Base-by-base conservation (phyloP, 2,888 invertebrate genomes). In the Asteroscopus sphinx region DNA sequence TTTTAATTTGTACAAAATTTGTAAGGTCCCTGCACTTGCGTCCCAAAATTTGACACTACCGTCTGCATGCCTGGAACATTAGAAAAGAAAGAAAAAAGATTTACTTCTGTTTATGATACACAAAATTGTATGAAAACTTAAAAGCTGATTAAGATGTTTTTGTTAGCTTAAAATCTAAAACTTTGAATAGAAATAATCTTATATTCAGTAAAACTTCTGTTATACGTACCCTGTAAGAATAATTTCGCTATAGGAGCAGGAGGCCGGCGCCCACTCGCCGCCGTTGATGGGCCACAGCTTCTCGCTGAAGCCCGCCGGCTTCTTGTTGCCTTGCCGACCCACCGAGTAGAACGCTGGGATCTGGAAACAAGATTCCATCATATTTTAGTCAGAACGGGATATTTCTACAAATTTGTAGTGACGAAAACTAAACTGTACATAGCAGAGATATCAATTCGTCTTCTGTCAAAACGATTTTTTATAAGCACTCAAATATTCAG, bases 11-110 rank as follows among this genome's bases (percentile, higher is more conserved):
- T 99, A 99, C 85, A 99, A 96, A 82, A 99, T 97, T 95, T 99
- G 99, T 79, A 99, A 95, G 66, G 98, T 97, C 73, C 99, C 99
- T 49, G 98, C 98, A 83, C 99, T 98, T 41, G 99, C 98, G 91
- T 99, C 99, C 99, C 99, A 99, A 93, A 99, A 99, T 91, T 99
- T 99, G 55, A 99, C 95, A 85, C 99, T 99, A 48, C 99, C 99
- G 93, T 99, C 99, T 70, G 99, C 98, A 93, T 99, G 99, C 46
- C 98, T 98, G 93, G n/a, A 94, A 93, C 12, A 6, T 21, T 0
- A 52, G 3, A 53, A 48, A 55, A 9, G 39, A 33, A 11, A 9
- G n/a, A n/a, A 28, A 15, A 4, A 9, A 15, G 9, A 30, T 17
- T 11, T 2, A 17, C 6, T 21, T 21, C 5, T 1, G 21, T 21